Conservation (phyloP, 1,140 invertebrate species). For the Orchestia grillus region DNA sequence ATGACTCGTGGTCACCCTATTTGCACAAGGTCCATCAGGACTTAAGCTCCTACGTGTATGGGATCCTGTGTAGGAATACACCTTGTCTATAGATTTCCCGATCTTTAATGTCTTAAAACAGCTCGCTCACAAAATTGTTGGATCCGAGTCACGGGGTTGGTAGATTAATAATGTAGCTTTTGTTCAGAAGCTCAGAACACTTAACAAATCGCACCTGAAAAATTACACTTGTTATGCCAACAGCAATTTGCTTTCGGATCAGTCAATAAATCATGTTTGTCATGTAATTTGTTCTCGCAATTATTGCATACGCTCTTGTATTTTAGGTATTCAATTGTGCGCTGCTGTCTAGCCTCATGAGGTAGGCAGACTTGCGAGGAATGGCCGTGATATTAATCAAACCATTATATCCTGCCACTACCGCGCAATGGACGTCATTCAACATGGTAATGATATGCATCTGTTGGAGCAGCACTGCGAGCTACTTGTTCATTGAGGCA, state of each 20-base stretch:
- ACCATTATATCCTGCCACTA: neutral
- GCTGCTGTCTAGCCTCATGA: neutral
- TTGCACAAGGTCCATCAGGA: neutral
- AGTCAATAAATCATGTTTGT: neutral
- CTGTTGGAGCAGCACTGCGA: no score
- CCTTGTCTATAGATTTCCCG: no score
- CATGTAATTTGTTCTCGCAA: neutral
- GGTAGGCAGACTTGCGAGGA: neutral
- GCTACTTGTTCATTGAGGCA: conserved; percentile 20
- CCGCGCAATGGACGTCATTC: neutral
- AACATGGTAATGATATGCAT: conserved; percentile 40
- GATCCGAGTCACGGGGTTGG: neutral
- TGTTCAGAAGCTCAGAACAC: neutral
- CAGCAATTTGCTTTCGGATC: neutral
- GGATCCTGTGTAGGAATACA: no score
- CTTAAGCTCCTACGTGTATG: no score
- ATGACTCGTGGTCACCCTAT: no score
- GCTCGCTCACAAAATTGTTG: neutral
- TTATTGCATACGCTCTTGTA: neutral
- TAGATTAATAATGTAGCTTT: neutral
- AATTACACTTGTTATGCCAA: neutral
- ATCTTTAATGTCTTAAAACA: no score
- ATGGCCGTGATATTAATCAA: conserved; percentile 7
- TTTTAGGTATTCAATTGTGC: conserved; percentile 2
- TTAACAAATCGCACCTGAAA: neutral